A percentile compares a stretch with the other conserved stretches of the same genome.
phyloP scores from a whole-genome alignment of 2,113 vertebrate genomes.

The Lutjanus erythropterus region DNA sequence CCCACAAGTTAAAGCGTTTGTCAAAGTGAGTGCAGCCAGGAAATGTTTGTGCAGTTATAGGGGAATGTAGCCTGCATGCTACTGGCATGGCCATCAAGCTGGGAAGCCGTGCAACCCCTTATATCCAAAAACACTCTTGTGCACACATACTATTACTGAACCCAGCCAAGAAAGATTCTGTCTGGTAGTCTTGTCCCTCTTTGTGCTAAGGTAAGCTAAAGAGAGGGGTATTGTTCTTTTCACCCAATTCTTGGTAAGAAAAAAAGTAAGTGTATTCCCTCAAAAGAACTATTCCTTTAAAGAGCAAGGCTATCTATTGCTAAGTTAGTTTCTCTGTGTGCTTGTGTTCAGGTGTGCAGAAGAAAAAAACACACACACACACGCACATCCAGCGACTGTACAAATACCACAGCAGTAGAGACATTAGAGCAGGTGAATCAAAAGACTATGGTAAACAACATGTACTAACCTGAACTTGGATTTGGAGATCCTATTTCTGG shows the following conservation, averaged over 20 bases:
- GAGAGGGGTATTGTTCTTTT: neutral
- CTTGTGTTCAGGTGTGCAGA: slow-evolving; percentile 6
- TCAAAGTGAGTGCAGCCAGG: too few relatives aligned
- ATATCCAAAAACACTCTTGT: too few relatives aligned
- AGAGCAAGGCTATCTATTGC: neutral
- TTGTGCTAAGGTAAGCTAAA: neutral
- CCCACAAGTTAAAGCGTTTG: too few relatives aligned
- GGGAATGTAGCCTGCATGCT: too few relatives aligned
- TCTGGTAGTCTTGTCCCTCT: neutral
- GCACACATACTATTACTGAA: too few relatives aligned
- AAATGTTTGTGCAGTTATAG: too few relatives aligned
- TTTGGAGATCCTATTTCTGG: slow-evolving; percentile 99
- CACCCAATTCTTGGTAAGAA: neutral
- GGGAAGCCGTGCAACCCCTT: too few relatives aligned
- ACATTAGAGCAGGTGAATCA: slow-evolving; percentile 52
- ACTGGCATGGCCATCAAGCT: too few relatives aligned
- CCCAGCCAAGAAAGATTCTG: neutral
- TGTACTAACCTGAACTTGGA: slow-evolving; percentile 99
- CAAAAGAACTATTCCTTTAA: neutral
- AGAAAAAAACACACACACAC: slow-evolving; percentile 8
- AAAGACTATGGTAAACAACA: slow-evolving; percentile 69
- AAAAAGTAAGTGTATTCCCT: neutral
- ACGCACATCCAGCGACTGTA: slow-evolving; percentile 34
- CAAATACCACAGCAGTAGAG: slow-evolving; percentile 48
- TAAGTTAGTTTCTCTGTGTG: neutral